Base-by-base conservation (phyloP, 2,888 invertebrate species). In the Mantis religiosa region DNA sequence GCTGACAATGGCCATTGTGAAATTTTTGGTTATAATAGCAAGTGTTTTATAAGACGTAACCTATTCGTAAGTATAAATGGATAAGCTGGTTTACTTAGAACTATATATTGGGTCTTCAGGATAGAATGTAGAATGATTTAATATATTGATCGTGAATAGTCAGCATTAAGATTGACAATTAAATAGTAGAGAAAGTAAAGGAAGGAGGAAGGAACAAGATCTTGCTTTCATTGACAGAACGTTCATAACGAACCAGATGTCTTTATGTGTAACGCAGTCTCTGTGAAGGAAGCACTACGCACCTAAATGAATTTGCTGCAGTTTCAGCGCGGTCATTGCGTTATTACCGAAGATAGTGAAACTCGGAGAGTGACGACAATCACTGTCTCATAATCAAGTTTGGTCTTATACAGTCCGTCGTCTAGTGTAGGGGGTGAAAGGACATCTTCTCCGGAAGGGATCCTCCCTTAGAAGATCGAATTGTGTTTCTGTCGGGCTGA, bases 161-260 rank as follows among this genome's bases (percentile, higher is more conserved):
- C 30, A n/a, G 25, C 27, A 30, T 87, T 87, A 87, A 87, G 86
- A 87, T 87, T n/a, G n/a, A n/a, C n/a, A n/a, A n/a, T n/a, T n/a
- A n/a, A n/a, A n/a, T n/a, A n/a, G n/a, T n/a, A n/a, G n/a, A n/a
- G n/a, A n/a, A n/a, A n/a, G n/a, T n/a, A 30, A 30, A 30, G 30
- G 12, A 41, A 41, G 41, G 12, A 8, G 34, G 4, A 34, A 34
- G 8, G 41, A 41, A 41, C 41, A 41, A 41, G 41, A 1, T 41
- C 41, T 41, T 41, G 12, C 12, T 2, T 41, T 41, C 41, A 41
- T 41, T 12, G 41, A 41, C 12, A 41, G 41, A 41, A 12, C 41
- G 9, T 9, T 41, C 41, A 41, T 41, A 41, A 41, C 3, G 41
- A 41, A 41, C 41, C 12, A 12, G 12, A 41, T 41, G 0, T 41